Percentiles rank a stretch among this genome's conserved stretches.
Conservation (phyloP, 2,888 invertebrate genomes). For the Lochmaea crataegi region DNA sequence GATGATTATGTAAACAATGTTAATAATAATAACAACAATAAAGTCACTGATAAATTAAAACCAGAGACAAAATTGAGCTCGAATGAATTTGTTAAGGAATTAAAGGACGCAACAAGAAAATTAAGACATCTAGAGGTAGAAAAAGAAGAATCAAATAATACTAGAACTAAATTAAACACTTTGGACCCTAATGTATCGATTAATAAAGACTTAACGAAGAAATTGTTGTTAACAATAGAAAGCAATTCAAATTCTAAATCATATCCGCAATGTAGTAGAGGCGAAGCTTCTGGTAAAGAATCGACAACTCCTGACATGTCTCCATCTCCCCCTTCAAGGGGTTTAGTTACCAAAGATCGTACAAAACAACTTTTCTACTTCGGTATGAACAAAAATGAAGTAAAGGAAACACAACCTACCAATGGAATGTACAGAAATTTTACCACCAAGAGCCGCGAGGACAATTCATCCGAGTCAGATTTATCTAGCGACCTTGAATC, state of each 20-base stretch:
- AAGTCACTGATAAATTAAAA: slow-evolving; percentile 62
- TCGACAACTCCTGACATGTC: slow-evolving; percentile 73
- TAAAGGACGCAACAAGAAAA: slow-evolving; percentile 64
- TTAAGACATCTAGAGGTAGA: slow-evolving; percentile 53
- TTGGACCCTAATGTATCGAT: slow-evolving; percentile 60
- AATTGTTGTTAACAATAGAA: slow-evolving; percentile 67
- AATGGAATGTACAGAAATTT: slow-evolving; percentile 48
- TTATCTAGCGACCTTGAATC: slow-evolving; percentile 69
- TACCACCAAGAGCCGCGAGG: slow-evolving; percentile 45
- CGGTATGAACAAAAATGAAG: slow-evolving; percentile 74
- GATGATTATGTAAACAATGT: slow-evolving; percentile 15
- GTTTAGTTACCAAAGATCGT: slow-evolving; percentile 44
- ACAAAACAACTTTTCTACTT: slow-evolving; percentile 78
- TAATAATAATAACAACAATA: slow-evolving; percentile 5
- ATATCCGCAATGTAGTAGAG: slow-evolving; percentile 54
- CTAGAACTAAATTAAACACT: slow-evolving; percentile 67
- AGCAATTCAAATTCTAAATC: slow-evolving; percentile 58
- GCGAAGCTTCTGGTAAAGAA: slow-evolving; percentile 74
- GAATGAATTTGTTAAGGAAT: slow-evolving; percentile 69
- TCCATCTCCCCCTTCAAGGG: slow-evolving; percentile 63
- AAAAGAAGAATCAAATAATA: slow-evolving; percentile 53
- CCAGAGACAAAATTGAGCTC: slow-evolving; percentile 65
- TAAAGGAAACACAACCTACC: slow-evolving; percentile 36
- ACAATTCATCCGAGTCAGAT: slow-evolving; percentile 69
- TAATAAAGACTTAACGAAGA: slow-evolving; percentile 66